Evolutionary conservation across 1,140 invertebrate genomes (phyloP).

Genomic region (Contarinia nasturtii): DNA sequence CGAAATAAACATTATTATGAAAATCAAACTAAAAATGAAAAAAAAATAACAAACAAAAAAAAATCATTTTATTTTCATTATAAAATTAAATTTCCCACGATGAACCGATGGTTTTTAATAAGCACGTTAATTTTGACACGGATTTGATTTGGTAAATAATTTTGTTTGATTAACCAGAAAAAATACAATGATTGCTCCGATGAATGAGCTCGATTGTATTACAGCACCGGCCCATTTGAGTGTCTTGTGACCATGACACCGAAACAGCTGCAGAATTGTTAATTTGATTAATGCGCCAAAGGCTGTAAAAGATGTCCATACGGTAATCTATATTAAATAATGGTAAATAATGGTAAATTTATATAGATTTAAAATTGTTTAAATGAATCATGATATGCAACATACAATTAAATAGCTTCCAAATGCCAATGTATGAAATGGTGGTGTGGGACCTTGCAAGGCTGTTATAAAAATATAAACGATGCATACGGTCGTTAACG

Average conservation of each 20-base stretch:
- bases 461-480: constrained; percentile 51
- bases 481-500: constrained; percentile 32
- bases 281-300: constrained; percentile 65
- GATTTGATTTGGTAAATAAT: constrained; percentile 29
- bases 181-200: constrained; percentile 55
- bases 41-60: no score
- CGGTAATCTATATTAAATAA: constrained; percentile 33
- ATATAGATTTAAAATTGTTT: neutral
- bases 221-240: constrained; percentile 36
- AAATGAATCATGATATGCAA: no score
- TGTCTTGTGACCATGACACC: constrained; percentile 28
- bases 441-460: constrained; percentile 44
- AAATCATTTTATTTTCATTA: no score
- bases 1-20: no score
- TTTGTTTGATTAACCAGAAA: constrained; percentile 47
- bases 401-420: constrained; percentile 46
- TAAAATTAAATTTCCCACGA: no score
- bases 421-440: constrained; percentile 36
- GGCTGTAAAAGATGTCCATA: constrained; percentile 48
- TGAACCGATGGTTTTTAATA: no score
- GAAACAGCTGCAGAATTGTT: constrained; percentile 53
- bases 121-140: no score
- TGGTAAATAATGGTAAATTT: constrained; percentile 4
- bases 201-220: constrained; percentile 60
- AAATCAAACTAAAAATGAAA: no score